Percentiles rank a stretch among this genome's conserved stretches.
Evolutionary conservation across 2,888 invertebrate species (phyloP).

Genomic region (Sacculina carcini): DNA sequence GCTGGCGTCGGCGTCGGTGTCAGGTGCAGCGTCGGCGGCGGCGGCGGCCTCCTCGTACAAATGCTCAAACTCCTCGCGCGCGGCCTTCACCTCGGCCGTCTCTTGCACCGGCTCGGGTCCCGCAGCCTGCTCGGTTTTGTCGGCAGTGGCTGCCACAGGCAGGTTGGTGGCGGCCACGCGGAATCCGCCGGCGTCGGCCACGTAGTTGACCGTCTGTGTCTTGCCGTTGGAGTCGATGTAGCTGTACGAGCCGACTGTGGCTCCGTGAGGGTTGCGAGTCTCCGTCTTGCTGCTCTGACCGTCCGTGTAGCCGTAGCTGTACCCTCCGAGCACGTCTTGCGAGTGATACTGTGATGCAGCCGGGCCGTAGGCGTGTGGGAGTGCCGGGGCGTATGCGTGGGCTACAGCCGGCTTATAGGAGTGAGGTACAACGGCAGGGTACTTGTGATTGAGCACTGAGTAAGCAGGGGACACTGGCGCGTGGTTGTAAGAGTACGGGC

Average conservation of each 20-base stretch:
- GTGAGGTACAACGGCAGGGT: no score
- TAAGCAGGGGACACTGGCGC: no score
- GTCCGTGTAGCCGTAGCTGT: constrained; percentile 32
- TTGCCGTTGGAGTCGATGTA: constrained; percentile 20
- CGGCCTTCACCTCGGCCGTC: constrained; percentile 22
- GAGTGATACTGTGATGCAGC: neutral
- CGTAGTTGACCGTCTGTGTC: constrained; percentile 25
- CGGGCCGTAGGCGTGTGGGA: neutral
- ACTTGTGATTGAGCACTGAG: no score
- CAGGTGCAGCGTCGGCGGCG: constrained; percentile 6
- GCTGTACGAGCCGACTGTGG: constrained; percentile 12
- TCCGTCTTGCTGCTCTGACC: constrained; percentile 37
- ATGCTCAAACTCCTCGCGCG: constrained; percentile 9
- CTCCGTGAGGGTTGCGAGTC: constrained; percentile 10
- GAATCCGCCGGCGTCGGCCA: constrained; percentile 25
- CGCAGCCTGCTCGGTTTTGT: constrained; percentile 10
- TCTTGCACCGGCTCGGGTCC: constrained; percentile 18
- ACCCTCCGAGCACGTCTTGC: neutral
- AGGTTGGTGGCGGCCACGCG: constrained; percentile 33
- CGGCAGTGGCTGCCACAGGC: constrained; percentile 21
- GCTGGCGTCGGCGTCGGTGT: no score
- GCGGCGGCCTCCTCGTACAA: constrained; percentile 6
- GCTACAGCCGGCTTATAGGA: no score
- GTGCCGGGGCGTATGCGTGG: neutral
- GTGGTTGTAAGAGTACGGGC: no score